Evolutionary conservation across 2,113 vertebrate species (phyloP).

Genomic region (Calyptommatus sinebrachiatus): DNA sequence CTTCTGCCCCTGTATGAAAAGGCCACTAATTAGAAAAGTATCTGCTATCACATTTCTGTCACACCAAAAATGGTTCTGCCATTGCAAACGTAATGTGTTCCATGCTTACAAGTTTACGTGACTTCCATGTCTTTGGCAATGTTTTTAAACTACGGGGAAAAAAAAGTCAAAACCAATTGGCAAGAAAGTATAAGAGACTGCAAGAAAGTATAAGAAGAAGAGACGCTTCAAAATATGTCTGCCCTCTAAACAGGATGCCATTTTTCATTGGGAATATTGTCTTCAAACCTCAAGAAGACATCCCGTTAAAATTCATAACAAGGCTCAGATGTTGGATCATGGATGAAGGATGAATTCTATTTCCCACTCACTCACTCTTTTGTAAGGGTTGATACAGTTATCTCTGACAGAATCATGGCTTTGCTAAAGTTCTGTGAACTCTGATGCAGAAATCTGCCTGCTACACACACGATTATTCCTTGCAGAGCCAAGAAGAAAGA

Average conservation of each 20-base stretch:
- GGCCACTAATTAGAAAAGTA: not conserved
- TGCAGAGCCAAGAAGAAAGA: not conserved
- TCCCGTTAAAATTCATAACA: slow-evolving; percentile 26
- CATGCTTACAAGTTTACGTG: not conserved
- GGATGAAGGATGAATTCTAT: slow-evolving; percentile 22
- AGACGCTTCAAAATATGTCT: slow-evolving; percentile 12
- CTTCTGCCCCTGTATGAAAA: not conserved
- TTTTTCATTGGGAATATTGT: slow-evolving; percentile 18
- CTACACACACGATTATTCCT: not conserved
- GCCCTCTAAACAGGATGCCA: not conserved
- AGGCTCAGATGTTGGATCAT: slow-evolving; percentile 24
- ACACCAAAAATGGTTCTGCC: not conserved
- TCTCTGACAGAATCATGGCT: slow-evolving; percentile 26
- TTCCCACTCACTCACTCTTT: not conserved
- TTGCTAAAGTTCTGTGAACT: slow-evolving; percentile 18
- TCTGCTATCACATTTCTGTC: slow-evolving; percentile 8
- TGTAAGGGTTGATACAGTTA: slow-evolving; percentile 7
- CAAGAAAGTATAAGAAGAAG: too few species aligned
- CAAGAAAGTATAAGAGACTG: not conserved
- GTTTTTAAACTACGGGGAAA: not conserved
- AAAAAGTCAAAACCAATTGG: too few species aligned
- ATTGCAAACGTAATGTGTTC: not conserved
- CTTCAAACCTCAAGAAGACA: slow-evolving; percentile 13
- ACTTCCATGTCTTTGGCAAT: not conserved
- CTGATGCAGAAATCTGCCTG: not conserved